Conservation (phyloP, 1,140 invertebrate species). For the Aphelinus atriplicis region DNA sequence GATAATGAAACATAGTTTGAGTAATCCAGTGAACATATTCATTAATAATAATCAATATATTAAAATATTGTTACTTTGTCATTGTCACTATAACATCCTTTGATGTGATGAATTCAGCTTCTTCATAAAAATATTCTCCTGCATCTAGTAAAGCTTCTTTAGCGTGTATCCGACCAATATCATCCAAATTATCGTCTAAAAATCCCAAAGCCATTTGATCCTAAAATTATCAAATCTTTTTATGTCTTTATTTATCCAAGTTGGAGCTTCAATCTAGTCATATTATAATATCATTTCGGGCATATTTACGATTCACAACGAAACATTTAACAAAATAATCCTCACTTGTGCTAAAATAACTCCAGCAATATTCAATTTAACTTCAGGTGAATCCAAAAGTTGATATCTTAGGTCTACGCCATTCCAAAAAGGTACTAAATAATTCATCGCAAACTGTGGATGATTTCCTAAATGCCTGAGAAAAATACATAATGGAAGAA, state of each 20-base stretch:
- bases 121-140: slow-evolving; percentile 24
- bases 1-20: neutral
- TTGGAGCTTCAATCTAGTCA: no score
- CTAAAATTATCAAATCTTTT: slow-evolving; percentile 16
- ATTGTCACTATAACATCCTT: slow-evolving; percentile 42
- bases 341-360: slow-evolving; percentile 37
- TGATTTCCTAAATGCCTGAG: slow-evolving; percentile 25
- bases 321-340: no score
- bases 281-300: no score
- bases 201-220: slow-evolving; percentile 34
- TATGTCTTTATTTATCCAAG: no score
- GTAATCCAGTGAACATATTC: neutral
- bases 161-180: slow-evolving; percentile 24
- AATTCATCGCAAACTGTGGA: slow-evolving; percentile 28
- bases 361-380: slow-evolving; percentile 42
- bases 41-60: no score
- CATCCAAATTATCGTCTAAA: slow-evolving; percentile 26
- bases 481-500: neutral
- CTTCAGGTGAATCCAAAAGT: slow-evolving; percentile 37
- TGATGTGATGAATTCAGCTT: neutral
- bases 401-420: slow-evolving; percentile 42
- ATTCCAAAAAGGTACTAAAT: slow-evolving; percentile 45
- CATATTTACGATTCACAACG: no score
- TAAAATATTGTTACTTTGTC: slow-evolving; percentile 33
- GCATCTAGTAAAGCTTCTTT: slow-evolving; percentile 22